Evolutionary conservation across 2,113 vertebrate species (phyloP), one percentile per base, ranked within the genome.

Genomic region (Crotalus tigris): DNA sequence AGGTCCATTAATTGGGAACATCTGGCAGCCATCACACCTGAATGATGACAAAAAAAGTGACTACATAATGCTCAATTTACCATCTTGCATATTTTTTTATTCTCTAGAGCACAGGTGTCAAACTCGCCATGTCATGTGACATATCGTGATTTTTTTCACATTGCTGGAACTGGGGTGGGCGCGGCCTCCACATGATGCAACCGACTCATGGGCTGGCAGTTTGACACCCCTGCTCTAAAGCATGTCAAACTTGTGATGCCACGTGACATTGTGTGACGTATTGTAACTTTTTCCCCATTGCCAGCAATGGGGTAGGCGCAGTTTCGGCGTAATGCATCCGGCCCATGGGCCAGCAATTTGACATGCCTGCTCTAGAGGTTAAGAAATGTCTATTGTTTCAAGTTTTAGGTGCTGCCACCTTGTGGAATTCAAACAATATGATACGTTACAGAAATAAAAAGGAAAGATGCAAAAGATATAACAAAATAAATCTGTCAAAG

Each of bases 11-110:
- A 99, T 99, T 19, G 99, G 99, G 97, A 99, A 99, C 98, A 99
- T 99, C 95, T 99, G 99, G 95, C 99, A 99, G 95, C 99, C 99
- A 54, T 99, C 99, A 96, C 99, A 99, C 94, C 99, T 99, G 94
- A 94, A 92, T 93, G 59, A 81, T 10, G 53, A 90, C 91, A 85
- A 91, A 21, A 91, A 92, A 0, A 7, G 39, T 87, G 12, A 90
- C 15, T 58, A 44, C 24, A 46, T 33, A 87, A 53, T 57, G 19
- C 49, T 1, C 15, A 26, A 64, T n/a, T 93, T 91, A 5, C 4
- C 91, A 87, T 5, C 26, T 24, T 51, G 49, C 44, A 44, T 64
- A 53, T 26, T n/a, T 91, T 69, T 51, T 55, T 23, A 59, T 6
- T 0, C 7, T 53, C 85, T 0, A 51, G 49, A 51, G 49, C 7